Conservation (phyloP, 2,888 invertebrate genomes). For the Erpobdella octoculata region DNA sequence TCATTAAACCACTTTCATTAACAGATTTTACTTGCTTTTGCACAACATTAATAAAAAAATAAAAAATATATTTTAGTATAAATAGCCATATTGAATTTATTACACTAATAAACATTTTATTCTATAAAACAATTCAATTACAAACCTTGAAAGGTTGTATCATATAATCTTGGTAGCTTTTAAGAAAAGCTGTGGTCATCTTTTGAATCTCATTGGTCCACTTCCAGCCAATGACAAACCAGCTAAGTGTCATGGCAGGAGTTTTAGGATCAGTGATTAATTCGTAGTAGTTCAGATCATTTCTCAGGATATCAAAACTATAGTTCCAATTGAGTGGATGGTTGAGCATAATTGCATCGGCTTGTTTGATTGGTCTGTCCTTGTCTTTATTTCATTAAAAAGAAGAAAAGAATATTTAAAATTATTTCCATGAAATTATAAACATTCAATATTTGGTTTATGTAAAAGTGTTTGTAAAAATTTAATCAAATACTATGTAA, state of each 20-base stretch:
- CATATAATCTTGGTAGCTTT: slow-evolving; percentile 39
- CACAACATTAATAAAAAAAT: background rate
- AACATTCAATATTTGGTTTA: background rate
- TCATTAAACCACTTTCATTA: background rate
- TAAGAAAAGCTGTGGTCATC: slow-evolving; percentile 34
- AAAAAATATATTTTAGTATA: background rate
- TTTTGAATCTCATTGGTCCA: slow-evolving; percentile 35
- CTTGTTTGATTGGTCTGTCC: slow-evolving; percentile 38
- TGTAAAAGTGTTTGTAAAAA: background rate
- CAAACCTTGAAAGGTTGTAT: slow-evolving; percentile 39
- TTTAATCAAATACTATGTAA: background rate
- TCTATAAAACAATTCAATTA: background rate
- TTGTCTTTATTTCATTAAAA: slow-evolving; percentile 27
- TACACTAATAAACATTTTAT: background rate
- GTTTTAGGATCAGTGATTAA: slow-evolving; percentile 26
- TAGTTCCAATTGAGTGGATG: slow-evolving; percentile 41
- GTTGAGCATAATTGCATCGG: slow-evolving; percentile 38
- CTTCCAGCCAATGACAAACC: slow-evolving; percentile 39
- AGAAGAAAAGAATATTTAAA: background rate
- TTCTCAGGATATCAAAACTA: slow-evolving; percentile 36
- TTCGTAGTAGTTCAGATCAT: slow-evolving; percentile 39
- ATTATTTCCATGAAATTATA: background rate
- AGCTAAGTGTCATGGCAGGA: slow-evolving; percentile 39
- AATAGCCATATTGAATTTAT: background rate
- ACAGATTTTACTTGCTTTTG: background rate